Conservation (phyloP, 2,113 vertebrate genomes). For the Sapayoa aenigma region DNA sequence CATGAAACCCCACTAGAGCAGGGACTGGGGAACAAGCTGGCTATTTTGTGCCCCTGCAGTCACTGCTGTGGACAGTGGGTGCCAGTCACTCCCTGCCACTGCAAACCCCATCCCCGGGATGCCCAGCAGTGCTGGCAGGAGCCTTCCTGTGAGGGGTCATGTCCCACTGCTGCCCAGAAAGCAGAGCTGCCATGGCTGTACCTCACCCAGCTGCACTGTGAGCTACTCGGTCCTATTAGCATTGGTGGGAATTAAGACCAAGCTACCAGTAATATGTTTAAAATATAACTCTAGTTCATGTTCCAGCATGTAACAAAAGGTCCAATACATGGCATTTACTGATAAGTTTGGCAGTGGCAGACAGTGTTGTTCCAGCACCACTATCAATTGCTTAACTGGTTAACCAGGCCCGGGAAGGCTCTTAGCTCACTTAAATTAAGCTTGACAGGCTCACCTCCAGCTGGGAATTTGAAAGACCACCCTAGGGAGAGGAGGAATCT, state of each 20-base stretch:
- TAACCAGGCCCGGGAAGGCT: neutral
- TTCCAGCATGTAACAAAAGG: neutral
- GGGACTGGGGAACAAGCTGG: neutral
- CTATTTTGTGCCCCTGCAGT: neutral
- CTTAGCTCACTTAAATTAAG: neutral
- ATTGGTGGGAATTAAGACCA: neutral
- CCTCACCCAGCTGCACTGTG: neutral
- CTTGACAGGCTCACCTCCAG: neutral
- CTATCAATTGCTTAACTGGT: neutral
- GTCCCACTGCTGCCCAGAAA: neutral
- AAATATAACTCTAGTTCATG: rapidly evolving
- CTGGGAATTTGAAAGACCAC: neutral
- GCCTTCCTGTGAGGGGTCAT: neutral
- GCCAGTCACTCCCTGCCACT: rapidly evolving
- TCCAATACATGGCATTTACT: neutral
- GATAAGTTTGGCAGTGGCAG: neutral
- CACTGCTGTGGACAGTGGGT: neutral
- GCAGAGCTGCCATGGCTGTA: neutral
- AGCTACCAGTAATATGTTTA: neutral
- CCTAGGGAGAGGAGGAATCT: neutral
- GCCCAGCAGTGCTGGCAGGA: neutral
- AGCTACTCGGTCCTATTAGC: neutral
- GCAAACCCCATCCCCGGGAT: rapidly evolving
- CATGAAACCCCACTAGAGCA: neutral
- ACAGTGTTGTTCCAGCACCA: neutral